Conservation (phyloP, 2,113 vertebrate species). For the Peromyscus maniculatus region DNA sequence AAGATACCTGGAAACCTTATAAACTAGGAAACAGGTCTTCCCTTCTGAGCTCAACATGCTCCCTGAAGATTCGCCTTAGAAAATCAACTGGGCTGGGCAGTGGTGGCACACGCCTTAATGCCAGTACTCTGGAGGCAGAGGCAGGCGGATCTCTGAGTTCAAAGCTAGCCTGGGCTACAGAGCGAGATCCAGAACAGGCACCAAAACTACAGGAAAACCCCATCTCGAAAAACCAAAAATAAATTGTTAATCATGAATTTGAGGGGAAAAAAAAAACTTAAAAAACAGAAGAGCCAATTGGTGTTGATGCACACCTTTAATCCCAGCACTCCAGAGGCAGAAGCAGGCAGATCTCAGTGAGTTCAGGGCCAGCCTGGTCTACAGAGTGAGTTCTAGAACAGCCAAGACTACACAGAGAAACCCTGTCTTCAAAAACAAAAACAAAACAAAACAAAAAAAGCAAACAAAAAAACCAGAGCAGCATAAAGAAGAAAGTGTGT, state of each 20-base stretch:
- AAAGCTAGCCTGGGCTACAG: too few species aligned
- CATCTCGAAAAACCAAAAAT: too few species aligned
- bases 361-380: not conserved
- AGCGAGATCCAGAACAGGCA: too few species aligned
- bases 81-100: not conserved
- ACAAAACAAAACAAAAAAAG: not conserved
- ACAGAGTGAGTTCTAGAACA: not conserved
- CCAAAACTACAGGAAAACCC: too few species aligned
- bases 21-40: not conserved
- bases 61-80: not conserved
- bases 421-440: not conserved
- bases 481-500: not conserved
- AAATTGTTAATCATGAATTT: not conserved
- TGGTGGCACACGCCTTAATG: too few species aligned
- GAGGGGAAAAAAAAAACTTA: not conserved
- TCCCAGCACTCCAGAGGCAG: not conserved
- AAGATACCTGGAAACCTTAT: not conserved
- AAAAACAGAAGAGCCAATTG: not conserved
- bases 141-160: too few species aligned
- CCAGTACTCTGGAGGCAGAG: too few species aligned
- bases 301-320: not conserved
- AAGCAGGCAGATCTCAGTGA: not conserved
- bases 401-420: not conserved
- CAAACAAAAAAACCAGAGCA: not conserved
- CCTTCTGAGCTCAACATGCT: not conserved